Base-by-base conservation (phyloP, 1,140 invertebrate genomes). In the Apis laboriosa region DNA sequence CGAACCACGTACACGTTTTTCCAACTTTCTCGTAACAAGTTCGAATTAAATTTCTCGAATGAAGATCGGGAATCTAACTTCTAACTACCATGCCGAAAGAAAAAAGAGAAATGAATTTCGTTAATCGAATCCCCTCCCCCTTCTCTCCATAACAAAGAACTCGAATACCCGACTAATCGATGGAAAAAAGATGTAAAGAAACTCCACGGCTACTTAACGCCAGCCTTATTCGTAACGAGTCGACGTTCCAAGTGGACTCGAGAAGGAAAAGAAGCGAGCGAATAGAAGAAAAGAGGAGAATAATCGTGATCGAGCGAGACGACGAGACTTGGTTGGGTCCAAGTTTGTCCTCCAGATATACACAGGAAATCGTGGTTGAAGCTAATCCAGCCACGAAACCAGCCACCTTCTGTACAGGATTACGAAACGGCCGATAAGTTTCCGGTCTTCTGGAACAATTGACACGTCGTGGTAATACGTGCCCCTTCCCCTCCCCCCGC, bases 391-490 rank as follows among this genome's bases (percentile, higher is more conserved):
- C 61, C 66, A 43, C 77, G 61, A 53, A 63, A 76, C 49, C 64
- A 13, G 63, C 73, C 77, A 63, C 71, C 75, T 88, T 43, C 61
- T 53, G 61, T 51, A 72, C 83, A 74, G 86, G 87, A 88, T 88
- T 86, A 86, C 77, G 71, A 70, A 61, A 80, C 80, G 79, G 70
- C 71, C 67, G 68, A 70, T 80, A 85, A 89, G 86, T 90, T 88
- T 83, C 84, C 82, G 80, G 77, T 86, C 82, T 90, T 90, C 80
- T 58, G 80, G 83, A 88, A 91, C 90, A 90, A 90, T 91, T 86
- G 84, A 89, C 87, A 89, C 89, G 79, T 78, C 84, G 82, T 67
- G 78, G 83, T 88, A 85, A 88, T 85, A 85, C 84, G 80, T 64
- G 78, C 58, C 66, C 19, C 55, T 15, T 63, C 1, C 24, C 17